These are phyloP conservation scores for Himalopsyche anomala DNA, from an alignment of 2,888 invertebrate species.

Conservation along the genomic window DNA sequence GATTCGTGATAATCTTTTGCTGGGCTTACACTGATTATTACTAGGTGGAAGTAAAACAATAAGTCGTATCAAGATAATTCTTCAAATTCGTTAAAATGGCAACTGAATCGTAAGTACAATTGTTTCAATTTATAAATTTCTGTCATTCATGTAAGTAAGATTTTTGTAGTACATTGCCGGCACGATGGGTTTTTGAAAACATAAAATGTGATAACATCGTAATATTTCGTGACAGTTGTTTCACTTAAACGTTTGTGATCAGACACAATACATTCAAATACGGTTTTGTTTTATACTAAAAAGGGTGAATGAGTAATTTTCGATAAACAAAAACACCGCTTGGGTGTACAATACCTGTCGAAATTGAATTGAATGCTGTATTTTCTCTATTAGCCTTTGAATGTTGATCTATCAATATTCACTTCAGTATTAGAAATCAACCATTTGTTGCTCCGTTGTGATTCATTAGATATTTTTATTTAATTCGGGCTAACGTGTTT, in stretches of 20 bases:
- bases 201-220: not conserved
- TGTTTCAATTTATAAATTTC: not conserved
- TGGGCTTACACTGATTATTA: not conserved
- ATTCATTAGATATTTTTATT: not conserved
- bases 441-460: not conserved
- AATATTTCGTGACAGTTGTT: not conserved
- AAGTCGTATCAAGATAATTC: not conserved
- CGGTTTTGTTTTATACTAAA: too few relatives aligned
- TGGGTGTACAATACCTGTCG: not conserved
- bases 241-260: too few relatives aligned
- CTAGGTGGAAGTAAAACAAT: not conserved
- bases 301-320: not conserved
- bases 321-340: conserved; percentile 11
- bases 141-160: not conserved
- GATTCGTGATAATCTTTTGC: not conserved
- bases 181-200: not conserved
- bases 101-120: conserved; percentile 21
- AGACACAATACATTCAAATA: too few relatives aligned
- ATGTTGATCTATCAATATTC: not conserved
- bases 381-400: not conserved
- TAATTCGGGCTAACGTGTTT: conserved; percentile 51
- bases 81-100: not conserved
- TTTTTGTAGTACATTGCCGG: not conserved
- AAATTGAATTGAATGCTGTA: conserved; percentile 15
- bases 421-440: not conserved